A percentile compares a stretch with the other conserved stretches of the same genome.
Evolutionary conservation across 2,888 invertebrate genomes (phyloP).

Genomic region (Sinotaia quadrata): DNA sequence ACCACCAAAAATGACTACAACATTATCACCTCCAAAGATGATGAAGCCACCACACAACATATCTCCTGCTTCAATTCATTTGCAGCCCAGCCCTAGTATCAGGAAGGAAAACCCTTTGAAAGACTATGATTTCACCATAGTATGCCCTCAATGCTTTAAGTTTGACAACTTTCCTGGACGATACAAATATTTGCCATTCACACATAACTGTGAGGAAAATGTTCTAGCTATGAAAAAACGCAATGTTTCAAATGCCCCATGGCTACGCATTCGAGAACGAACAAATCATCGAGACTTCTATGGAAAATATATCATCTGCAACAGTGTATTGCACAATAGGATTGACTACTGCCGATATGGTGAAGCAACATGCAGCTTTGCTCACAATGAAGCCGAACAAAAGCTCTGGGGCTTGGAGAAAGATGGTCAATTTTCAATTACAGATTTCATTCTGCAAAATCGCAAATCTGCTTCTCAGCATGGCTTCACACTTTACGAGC

Average conservation of each 20-base stretch:
- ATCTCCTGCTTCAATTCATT: background rate
- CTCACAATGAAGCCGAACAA: constrained; percentile 62
- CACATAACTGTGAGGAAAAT: constrained; percentile 61
- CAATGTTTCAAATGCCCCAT: constrained; percentile 27
- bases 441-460: constrained; percentile 63
- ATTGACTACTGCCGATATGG: constrained; percentile 50
- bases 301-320: constrained; percentile 61
- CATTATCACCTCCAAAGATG: background rate
- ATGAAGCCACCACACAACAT: background rate
- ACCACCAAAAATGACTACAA: background rate
- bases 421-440: constrained; percentile 58
- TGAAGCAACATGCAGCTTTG: constrained; percentile 59
- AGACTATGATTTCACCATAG: constrained; percentile 23
- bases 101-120: constrained; percentile 13
- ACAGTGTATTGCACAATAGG: constrained; percentile 44
- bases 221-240: constrained; percentile 49
- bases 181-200: constrained; percentile 10
- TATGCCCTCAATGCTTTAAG: constrained; percentile 17
- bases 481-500: constrained; percentile 50
- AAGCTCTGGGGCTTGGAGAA: constrained; percentile 65
- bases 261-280: constrained; percentile 59
- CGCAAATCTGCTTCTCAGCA: constrained; percentile 30
- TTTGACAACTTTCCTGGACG: constrained; percentile 18
- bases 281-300: constrained; percentile 59
- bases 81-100: background rate